These are phyloP conservation scores for Miichthys miiuy DNA, from an alignment of 2,797 vertebrate genomes.

Conservation along the genomic window DNA sequence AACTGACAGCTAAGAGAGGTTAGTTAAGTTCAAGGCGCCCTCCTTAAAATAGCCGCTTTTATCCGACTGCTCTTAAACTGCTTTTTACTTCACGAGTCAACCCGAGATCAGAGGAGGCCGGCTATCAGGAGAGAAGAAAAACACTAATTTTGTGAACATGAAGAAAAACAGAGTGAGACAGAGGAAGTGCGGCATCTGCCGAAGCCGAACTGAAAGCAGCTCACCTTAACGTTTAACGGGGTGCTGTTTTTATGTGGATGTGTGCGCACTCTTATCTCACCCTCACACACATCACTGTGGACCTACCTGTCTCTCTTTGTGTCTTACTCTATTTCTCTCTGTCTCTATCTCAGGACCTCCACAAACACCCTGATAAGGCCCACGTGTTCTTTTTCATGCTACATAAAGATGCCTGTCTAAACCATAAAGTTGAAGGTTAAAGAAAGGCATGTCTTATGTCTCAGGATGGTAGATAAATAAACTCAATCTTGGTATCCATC, in stretches of 20 bases:
- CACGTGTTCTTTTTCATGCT: background rate
- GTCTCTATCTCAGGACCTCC: background rate
- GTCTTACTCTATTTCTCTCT: background rate
- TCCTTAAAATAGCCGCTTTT: constrained; percentile 71
- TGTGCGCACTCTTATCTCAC: background rate
- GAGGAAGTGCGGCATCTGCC: constrained; percentile 14
- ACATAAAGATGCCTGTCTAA: background rate
- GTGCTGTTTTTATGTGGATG: constrained; percentile 14
- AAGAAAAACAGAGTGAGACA: constrained; percentile 30
- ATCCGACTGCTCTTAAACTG: constrained; percentile 56
- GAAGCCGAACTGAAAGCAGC: constrained; percentile 17
- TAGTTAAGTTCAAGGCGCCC: constrained; percentile 53
- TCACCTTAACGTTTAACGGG: background rate
- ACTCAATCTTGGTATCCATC: no score
- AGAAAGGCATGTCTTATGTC: background rate
- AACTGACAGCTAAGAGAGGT: constrained; percentile 64
- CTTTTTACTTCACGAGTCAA: constrained; percentile 55
- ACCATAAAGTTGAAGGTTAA: background rate
- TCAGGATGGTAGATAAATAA: background rate
- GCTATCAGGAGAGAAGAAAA: constrained; percentile 37
- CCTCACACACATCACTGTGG: background rate
- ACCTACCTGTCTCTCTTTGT: background rate
- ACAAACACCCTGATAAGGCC: background rate
- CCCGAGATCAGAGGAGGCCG: constrained; percentile 54
- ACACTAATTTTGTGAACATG: constrained; percentile 21